These are phyloP conservation scores for Cephus runcator DNA, from an alignment of 2,888 invertebrate species.

Conservation along the genomic window DNA sequence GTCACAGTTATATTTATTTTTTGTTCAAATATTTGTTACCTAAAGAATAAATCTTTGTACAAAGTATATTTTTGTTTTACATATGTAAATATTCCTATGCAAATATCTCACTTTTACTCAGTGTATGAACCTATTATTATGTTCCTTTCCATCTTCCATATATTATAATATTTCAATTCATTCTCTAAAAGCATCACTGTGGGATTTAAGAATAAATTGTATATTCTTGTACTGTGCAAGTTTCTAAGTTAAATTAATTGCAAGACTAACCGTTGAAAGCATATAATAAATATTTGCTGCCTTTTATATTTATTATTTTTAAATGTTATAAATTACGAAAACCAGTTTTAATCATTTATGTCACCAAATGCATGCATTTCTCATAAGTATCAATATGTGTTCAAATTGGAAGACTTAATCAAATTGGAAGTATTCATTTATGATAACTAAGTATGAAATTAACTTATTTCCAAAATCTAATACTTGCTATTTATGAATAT, in stretches of 20 bases:
- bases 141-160: slow-evolving; percentile 33
- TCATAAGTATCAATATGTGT: slow-evolving; percentile 38
- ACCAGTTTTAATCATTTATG: slow-evolving; percentile 30
- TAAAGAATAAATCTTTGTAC: slow-evolving; percentile 5
- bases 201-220: slow-evolving; percentile 50
- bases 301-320: slow-evolving; percentile 31
- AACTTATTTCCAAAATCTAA: no score
- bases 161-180: slow-evolving; percentile 31
- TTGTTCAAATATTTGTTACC: not conserved
- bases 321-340: slow-evolving; percentile 31
- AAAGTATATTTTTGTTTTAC: no score
- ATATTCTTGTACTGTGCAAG: slow-evolving; percentile 37
- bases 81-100: no score
- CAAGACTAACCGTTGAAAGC: slow-evolving; percentile 50
- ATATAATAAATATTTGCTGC: slow-evolving; percentile 37
- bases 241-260: slow-evolving; percentile 31
- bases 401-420: slow-evolving; percentile 49
- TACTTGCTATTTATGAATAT: no score
- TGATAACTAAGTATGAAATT: no score
- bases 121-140: slow-evolving; percentile 42
- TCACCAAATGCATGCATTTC: slow-evolving; percentile 32
- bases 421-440: slow-evolving; percentile 34
- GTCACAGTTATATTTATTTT: not conserved
- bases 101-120: slow-evolving; percentile 33
- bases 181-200: slow-evolving; percentile 45